A percentile compares a stretch with the other conserved stretches of the same genome.
These are phyloP conservation scores for Neosilurus mollespiculum DNA, from an alignment of 2,797 vertebrate genomes.

Conservation along the genomic window DNA sequence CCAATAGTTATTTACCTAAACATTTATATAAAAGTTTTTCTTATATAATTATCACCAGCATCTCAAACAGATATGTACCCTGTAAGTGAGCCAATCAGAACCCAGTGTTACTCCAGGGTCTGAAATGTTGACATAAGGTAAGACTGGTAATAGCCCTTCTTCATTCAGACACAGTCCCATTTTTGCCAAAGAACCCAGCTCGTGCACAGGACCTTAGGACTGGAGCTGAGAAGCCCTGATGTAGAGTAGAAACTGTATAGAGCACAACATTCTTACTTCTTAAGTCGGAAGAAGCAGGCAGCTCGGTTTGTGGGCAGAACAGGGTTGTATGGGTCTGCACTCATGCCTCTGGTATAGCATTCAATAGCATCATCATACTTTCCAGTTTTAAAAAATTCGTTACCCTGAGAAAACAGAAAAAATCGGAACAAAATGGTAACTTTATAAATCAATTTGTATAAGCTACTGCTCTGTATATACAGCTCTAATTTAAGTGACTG, in stretches of 20 bases:
- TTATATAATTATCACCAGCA: neutral
- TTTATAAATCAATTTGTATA: neutral
- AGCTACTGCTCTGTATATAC: neutral
- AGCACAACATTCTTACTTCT: conserved; percentile 78
- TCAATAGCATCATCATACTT: conserved; percentile 90
- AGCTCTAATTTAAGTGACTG: neutral
- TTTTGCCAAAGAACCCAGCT: no score
- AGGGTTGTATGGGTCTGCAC: conserved; percentile 85
- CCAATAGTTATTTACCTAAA: neutral
- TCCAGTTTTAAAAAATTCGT: conserved; percentile 85
- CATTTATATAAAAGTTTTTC: neutral
- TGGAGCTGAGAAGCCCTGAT: neutral
- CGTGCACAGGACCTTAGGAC: neutral
- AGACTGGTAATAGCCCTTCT: neutral
- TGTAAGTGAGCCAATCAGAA: neutral
- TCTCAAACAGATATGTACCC: neutral
- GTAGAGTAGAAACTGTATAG: neutral
- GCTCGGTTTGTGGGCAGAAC: conserved; percentile 93
- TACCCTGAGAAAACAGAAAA: conserved; percentile 76
- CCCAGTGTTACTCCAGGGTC: neutral
- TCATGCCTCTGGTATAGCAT: conserved; percentile 91
- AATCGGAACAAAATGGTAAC: neutral
- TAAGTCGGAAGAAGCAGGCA: conserved; percentile 85
- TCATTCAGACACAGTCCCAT: neutral
- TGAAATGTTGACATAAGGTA: neutral